A percentile compares a stretch with the other conserved stretches of the same genome.
phyloP scores from a whole-genome alignment of 2,888 invertebrate genomes.

The Chloroclystis v-ata region DNA sequence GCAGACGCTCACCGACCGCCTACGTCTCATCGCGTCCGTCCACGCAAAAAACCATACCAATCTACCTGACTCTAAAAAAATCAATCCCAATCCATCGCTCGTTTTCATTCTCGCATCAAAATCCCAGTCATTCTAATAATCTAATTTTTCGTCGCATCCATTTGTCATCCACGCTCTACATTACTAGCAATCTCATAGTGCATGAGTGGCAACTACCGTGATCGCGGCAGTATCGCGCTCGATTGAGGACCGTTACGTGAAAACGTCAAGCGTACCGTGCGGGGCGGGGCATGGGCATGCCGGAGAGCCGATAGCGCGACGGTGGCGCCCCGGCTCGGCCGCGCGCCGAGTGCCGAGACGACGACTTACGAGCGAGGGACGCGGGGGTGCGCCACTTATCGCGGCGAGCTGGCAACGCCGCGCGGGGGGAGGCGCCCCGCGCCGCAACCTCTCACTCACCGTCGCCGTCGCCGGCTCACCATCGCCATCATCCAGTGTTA shows the following conservation, averaged over 20 bases:
- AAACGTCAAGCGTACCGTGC: conserved; percentile 58
- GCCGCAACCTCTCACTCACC: conserved; percentile 80
- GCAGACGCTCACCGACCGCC: conserved; percentile 60
- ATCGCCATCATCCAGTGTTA: conserved; percentile 78
- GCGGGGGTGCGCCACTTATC: conserved; percentile 78
- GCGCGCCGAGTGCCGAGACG: conserved; percentile 70
- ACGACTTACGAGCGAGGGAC: conserved; percentile 67
- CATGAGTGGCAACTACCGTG: conserved; percentile 60
- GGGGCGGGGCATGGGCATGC: conserved; percentile 19
- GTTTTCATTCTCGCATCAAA: conserved; percentile 11
- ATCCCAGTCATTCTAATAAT: conserved; percentile 22
- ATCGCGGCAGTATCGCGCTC: conserved; percentile 75
- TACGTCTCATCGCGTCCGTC: conserved; percentile 40
- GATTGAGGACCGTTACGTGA: conserved; percentile 78
- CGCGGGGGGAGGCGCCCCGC: conserved; percentile 76
- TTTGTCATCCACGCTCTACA: conserved; percentile 38
- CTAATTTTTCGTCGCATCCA: conserved; percentile 24
- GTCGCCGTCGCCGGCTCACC: conserved; percentile 77
- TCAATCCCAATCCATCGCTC: conserved; percentile 24
- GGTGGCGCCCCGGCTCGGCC: conserved; percentile 70
- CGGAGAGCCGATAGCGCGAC: conserved; percentile 59
- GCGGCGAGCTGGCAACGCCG: conserved; percentile 76
- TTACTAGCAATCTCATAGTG: conserved; percentile 50
- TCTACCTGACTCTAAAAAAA: conserved; percentile 49
- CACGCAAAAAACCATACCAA: conserved; percentile 59